A percentile compares a stretch with the other conserved stretches of the same genome.
Evolutionary conservation across 2,888 invertebrate genomes (phyloP).

Genomic region (Perizoma flavofasciatum): DNA sequence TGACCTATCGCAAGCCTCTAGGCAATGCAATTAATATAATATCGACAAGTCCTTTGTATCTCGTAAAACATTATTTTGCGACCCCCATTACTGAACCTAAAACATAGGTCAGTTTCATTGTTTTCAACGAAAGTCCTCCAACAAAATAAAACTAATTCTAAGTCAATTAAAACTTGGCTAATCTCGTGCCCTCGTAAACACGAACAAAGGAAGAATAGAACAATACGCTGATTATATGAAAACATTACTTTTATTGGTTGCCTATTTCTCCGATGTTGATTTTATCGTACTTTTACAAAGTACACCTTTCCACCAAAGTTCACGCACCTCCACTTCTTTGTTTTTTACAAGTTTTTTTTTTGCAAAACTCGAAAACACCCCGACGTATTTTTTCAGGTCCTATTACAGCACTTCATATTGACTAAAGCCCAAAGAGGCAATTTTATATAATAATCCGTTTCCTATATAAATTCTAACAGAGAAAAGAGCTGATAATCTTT

Average conservation of each 20-base stretch:
- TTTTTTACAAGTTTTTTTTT: too few species aligned
- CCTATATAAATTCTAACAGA: too few species aligned
- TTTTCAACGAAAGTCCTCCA: constrained; percentile 30
- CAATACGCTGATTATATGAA: constrained; percentile 36
- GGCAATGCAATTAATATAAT: too few species aligned
- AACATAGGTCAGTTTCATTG: constrained; percentile 3
- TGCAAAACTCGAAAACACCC: too few species aligned
- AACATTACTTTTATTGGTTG: constrained; percentile 39
- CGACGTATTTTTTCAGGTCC: too few species aligned
- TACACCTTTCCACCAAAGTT: constrained; percentile 11
- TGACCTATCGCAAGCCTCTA: too few species aligned
- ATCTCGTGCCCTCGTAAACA: constrained; percentile 34
- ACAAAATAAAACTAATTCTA: constrained; percentile 39
- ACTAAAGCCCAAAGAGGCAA: too few species aligned
- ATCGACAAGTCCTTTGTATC: too few species aligned
- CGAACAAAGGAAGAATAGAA: constrained; percentile 36
- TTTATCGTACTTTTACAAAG: constrained; percentile 26
- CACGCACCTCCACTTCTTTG: not conserved
- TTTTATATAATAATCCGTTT: too few species aligned
- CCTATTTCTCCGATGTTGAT: constrained; percentile 30
- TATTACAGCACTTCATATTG: too few species aligned
- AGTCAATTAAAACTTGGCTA: constrained; percentile 41
- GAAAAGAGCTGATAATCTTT: too few species aligned
- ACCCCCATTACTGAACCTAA: not conserved
- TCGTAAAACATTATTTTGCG: not conserved